These are phyloP conservation scores for Falco rusticolus DNA, from an alignment of 2,797 vertebrate genomes.

Conservation along the genomic window DNA sequence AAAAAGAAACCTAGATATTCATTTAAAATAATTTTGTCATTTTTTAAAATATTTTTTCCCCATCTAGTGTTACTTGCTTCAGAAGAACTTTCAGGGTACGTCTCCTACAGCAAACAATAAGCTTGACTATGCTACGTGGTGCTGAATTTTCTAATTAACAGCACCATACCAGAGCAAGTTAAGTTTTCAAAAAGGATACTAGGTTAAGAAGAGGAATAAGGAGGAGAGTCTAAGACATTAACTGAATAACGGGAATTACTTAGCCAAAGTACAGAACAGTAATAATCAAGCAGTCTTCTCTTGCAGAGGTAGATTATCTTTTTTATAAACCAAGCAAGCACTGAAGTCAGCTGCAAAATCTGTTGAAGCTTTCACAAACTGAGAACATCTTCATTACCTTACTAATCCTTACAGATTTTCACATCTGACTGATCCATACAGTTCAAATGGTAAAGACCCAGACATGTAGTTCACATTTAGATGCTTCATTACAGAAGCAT, in stretches of 20 bases:
- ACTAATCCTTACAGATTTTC: neutral
- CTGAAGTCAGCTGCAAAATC: neutral
- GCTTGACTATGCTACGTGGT: neutral
- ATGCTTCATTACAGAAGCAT: neutral
- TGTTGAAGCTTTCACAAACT: neutral
- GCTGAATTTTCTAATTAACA: neutral
- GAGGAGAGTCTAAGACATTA: neutral
- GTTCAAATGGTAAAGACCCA: neutral
- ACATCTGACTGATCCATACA: neutral
- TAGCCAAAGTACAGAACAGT: neutral
- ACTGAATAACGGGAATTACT: neutral
- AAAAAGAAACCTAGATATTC: neutral
- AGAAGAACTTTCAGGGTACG: neutral
- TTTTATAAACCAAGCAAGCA: neutral
- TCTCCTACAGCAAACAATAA: neutral
- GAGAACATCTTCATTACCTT: neutral
- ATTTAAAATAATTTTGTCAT: neutral
- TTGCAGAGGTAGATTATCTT: neutral
- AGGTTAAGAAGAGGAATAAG: neutral
- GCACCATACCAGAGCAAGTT: neutral
- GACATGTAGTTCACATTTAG: neutral
- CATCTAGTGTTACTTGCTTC: neutral
- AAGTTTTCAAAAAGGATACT: neutral
- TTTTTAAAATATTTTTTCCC: neutral
- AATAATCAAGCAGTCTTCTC: neutral